phyloP scores from a whole-genome alignment of 2,888 invertebrate genomes.

The Thecophora atra region DNA sequence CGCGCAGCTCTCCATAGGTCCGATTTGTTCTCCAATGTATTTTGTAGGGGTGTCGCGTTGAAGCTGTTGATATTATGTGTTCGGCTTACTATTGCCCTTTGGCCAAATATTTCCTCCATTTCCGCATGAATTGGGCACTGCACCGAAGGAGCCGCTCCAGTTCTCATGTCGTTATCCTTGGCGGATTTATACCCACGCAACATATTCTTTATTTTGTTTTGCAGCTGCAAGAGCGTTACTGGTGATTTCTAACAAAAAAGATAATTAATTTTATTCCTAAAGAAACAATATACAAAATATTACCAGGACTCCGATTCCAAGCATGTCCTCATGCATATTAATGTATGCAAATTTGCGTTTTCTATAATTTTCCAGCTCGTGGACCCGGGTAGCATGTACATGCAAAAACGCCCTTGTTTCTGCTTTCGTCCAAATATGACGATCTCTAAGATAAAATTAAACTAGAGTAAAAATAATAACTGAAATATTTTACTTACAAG shows the following conservation, averaged over 20 bases:
- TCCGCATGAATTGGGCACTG: background rate
- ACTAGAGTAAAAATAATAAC: background rate
- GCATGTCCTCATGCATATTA: background rate
- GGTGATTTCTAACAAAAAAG: constrained; percentile 9
- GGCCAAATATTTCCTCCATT: background rate
- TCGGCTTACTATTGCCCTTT: background rate
- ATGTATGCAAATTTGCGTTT: background rate
- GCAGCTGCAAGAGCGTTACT: background rate
- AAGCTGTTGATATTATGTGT: background rate
- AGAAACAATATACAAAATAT: background rate
- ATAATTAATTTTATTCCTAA: background rate
- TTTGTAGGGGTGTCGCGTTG: background rate
- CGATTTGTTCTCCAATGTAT: background rate
- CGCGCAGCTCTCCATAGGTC: no score
- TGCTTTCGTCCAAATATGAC: background rate
- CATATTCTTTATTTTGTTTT: constrained; percentile 4
- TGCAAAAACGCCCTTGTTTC: background rate
- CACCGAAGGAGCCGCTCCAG: background rate
- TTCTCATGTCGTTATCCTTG: background rate
- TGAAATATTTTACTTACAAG: constrained; percentile 1
- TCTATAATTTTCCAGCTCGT: background rate
- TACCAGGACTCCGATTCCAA: background rate
- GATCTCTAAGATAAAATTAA: background rate
- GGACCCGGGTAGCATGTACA: background rate
- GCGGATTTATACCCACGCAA: background rate